Evolutionary conservation across 2,888 invertebrate genomes (phyloP).

Genomic region (Phytoseiulus persimilis): DNA sequence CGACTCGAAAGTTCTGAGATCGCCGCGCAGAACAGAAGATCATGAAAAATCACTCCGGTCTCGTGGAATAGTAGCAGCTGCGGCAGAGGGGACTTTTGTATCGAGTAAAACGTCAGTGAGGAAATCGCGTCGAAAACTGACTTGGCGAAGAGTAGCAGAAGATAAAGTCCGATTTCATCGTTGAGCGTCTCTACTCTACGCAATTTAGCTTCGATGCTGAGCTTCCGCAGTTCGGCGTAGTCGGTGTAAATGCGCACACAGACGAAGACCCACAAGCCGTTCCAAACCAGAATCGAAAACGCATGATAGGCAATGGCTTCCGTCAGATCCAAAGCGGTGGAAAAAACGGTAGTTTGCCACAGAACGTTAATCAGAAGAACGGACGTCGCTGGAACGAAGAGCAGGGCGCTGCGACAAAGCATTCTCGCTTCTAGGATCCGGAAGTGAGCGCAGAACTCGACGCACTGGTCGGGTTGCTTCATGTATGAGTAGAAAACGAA

Average conservation of each 20-base stretch:
- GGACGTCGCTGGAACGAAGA: neutral
- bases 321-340: neutral
- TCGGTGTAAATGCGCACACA: neutral
- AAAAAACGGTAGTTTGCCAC: neutral
- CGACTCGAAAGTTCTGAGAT: neutral
- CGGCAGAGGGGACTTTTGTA: neutral
- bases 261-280: conserved; percentile 5
- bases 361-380: neutral
- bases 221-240: neutral
- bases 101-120: neutral
- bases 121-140: conserved; percentile 7
- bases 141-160: neutral
- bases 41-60: neutral
- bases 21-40: conserved; percentile 15
- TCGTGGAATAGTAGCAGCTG: neutral
- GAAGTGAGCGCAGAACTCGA: neutral
- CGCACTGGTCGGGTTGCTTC: neutral
- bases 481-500: neutral
- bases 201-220: neutral
- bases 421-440: neutral
- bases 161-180: neutral
- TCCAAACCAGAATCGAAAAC: neutral
- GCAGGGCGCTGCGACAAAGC: neutral
- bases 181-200: neutral
- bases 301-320: neutral